Base-by-base conservation (phyloP, 2,797 vertebrate genomes). In the Decapterus maruadsi region DNA sequence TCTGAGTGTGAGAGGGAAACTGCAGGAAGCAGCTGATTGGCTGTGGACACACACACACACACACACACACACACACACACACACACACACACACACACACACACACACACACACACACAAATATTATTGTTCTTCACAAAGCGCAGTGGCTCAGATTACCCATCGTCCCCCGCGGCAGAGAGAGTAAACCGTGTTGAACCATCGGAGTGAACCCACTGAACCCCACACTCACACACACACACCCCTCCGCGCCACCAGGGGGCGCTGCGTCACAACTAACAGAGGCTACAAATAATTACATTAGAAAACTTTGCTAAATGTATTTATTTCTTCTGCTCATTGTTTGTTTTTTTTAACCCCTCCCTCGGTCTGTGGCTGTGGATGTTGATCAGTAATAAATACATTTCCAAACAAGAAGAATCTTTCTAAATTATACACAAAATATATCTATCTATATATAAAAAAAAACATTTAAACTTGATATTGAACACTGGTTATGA, bases 171-270 rank as follows among this genome's bases (percentile, higher is more conserved):
- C 13, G 8, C 46, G 56, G 54, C 31, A 77, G 45, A 51, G 34
- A 45, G 26, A 29, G 36, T 79, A 70, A 82, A 87, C 75, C 42
- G 73, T 70, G 71, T 74, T 86, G 78, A 90, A 81, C 74, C 68
- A 16, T 42, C 42, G 38, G 57, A 40, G 46, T 71, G 81, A 89
- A 89, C 84, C 75, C 72, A 8, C 11, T 90, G 82, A 89, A 84
- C 86, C 56, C 71, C 60, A 73, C 1, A 2, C 26, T 1, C 26
- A 26, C 26, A 26, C 26, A 26, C 26, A 26, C 26, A 26, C 26
- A 26, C n/a, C n/a, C 42, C 85, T 87, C 81, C 90, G 26, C 36
- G 53, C 22, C 87, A 53, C 75, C 29, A 38, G 1, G 80, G 0
- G 81, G 82, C 82, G n/a, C 22, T 87, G 82, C 82, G 60, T 26